A percentile compares a stretch with the other conserved stretches of the same genome.
Evolutionary conservation across 2,888 invertebrate genomes (phyloP).

Genomic region (Epinotia brunnichana): DNA sequence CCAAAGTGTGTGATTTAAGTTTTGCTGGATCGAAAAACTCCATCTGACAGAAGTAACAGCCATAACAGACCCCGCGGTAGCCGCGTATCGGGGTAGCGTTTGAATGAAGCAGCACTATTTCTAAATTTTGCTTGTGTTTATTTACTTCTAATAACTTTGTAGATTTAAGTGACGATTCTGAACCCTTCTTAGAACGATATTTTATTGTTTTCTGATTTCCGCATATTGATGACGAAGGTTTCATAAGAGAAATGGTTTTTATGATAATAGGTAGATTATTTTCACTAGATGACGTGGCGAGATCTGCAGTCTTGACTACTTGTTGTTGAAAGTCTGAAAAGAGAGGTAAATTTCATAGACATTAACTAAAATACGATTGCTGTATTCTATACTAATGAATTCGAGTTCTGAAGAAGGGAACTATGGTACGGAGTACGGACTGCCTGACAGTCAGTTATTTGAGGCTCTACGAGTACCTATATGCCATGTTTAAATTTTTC

Average conservation of each 20-base stretch:
- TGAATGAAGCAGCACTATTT: conserved; percentile 50
- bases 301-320: neutral
- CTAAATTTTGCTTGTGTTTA: conserved; percentile 48
- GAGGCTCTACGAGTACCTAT: too few relatives aligned
- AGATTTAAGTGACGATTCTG: neutral
- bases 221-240: neutral
- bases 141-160: conserved; percentile 24
- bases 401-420: too few relatives aligned
- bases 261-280: neutral
- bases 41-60: conserved; percentile 42
- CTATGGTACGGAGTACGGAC: neutral
- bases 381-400: neutral
- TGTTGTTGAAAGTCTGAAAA: conserved; percentile 31
- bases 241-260: neutral
- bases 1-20: conserved; percentile 39
- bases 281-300: conserved; percentile 1
- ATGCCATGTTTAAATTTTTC: too few relatives aligned
- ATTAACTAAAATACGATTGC: neutral
- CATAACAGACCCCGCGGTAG: conserved; percentile 30
- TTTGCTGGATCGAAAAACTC: conserved; percentile 28
- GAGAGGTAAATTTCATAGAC: conserved; percentile 26
- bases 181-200: neutral
- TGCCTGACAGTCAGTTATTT: too few relatives aligned
- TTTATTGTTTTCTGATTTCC: neutral
- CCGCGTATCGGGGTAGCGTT: conserved; percentile 51